phyloP scores from a whole-genome alignment of 2,113 vertebrate genomes.

The Irena cyanogastra region DNA sequence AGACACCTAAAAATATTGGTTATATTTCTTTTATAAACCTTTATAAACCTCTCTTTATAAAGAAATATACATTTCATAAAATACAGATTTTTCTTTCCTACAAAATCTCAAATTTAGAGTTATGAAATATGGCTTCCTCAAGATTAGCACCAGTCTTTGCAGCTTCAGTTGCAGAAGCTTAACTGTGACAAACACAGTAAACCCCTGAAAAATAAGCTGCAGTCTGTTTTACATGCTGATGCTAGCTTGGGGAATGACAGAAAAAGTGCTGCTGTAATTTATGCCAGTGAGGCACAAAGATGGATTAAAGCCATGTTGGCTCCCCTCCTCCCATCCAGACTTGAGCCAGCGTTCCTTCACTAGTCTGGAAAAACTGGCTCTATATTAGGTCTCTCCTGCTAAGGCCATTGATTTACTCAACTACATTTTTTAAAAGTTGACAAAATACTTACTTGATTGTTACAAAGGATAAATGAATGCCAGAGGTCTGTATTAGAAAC shows the following conservation, averaged over 20 bases:
- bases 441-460: constrained; percentile 48
- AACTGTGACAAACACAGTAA: constrained; percentile 18
- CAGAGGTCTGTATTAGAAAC: constrained; percentile 60
- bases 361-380: constrained; percentile 49
- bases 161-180: constrained; percentile 3
- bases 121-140: not conserved
- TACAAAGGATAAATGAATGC: constrained; percentile 40
- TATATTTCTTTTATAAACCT: not conserved
- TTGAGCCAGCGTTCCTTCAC: constrained; percentile 19
- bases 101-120: not conserved
- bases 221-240: constrained; percentile 5
- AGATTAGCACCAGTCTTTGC: not conserved
- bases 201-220: constrained; percentile 17
- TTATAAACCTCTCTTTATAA: no score
- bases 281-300: constrained; percentile 55
- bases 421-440: constrained; percentile 26
- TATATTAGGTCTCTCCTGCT: constrained; percentile 45
- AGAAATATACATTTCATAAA: not conserved
- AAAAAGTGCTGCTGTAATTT: constrained; percentile 49
- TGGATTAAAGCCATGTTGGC: constrained; percentile 50
- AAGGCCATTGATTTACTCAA: constrained; percentile 58
- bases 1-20: not conserved
- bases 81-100: not conserved
- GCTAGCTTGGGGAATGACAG: not conserved
- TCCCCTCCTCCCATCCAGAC: constrained; percentile 41